These are phyloP conservation scores for Drosophila quadrilineata DNA, from an alignment of 1,140 invertebrate species.

Conservation along the genomic window DNA sequence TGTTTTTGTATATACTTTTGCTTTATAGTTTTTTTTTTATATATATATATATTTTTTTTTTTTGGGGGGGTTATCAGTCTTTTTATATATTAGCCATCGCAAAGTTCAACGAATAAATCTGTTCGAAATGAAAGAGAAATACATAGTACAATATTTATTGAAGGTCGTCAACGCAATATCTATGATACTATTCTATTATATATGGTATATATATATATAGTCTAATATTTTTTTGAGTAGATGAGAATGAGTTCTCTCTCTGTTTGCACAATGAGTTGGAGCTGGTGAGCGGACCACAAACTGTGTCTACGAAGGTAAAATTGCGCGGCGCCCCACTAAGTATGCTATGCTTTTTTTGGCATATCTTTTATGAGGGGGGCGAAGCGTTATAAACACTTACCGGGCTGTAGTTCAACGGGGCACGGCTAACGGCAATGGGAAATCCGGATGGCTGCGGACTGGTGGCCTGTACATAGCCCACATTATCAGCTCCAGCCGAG, in stretches of 20 bases:
- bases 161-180: constrained; percentile 69
- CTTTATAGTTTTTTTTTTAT: constrained; percentile 40
- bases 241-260: neutral
- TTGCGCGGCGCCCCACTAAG: too few species aligned
- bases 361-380: neutral
- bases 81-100: constrained; percentile 81
- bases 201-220: constrained; percentile 1
- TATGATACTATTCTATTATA: constrained; percentile 31
- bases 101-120: constrained; percentile 82
- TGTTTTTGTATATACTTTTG: constrained; percentile 41
- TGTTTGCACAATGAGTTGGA: constrained; percentile 12
- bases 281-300: too few species aligned
- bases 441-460: constrained; percentile 95
- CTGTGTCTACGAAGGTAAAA: too few species aligned
- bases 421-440: constrained; percentile 94
- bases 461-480: constrained; percentile 95
- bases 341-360: neutral
- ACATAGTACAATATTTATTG: constrained; percentile 70
- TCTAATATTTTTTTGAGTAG: neutral
- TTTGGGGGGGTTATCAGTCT: constrained; percentile 77
- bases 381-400: constrained; percentile 84
- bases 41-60: constrained; percentile 54
- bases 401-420: constrained; percentile 94
- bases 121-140: constrained; percentile 80
- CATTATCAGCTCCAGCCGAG: constrained; percentile 90